These are phyloP conservation scores for Coracopsis vasa DNA, from an alignment of 2,113 vertebrate species.

Conservation along the genomic window DNA sequence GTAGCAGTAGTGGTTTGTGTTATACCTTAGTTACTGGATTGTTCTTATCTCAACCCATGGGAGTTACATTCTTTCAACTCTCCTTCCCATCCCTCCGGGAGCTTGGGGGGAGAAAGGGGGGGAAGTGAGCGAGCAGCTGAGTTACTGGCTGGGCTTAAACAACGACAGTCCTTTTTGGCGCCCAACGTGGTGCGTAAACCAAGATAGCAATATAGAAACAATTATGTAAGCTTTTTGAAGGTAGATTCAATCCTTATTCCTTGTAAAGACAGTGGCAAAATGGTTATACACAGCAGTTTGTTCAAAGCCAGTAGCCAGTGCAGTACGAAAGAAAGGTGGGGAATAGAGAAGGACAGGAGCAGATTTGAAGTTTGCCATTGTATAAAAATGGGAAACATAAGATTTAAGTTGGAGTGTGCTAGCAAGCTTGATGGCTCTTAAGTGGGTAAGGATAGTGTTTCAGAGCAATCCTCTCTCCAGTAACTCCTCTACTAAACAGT, in stretches of 20 bases:
- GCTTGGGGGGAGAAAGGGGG: no score
- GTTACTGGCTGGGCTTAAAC: no score
- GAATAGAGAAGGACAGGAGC: not conserved
- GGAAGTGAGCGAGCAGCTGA: no score
- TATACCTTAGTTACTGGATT: no score
- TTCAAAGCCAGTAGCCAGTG: not conserved
- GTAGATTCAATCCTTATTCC: not conserved
- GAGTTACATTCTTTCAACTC: no score
- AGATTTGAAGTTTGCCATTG: not conserved
- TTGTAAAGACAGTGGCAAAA: not conserved
- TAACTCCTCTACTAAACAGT: not conserved
- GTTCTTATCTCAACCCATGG: no score
- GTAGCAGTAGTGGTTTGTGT: no score
- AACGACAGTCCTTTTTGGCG: no score
- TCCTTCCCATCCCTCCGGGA: no score
- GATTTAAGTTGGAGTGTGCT: not conserved
- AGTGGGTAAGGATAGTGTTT: not conserved
- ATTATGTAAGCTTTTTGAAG: not conserved
- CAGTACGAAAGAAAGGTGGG: not conserved
- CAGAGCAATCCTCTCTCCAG: not conserved
- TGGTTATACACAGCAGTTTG: not conserved
- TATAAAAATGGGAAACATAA: accelerated
- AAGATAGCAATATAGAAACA: no score
- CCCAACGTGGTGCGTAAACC: no score
- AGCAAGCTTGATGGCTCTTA: not conserved